These are phyloP conservation scores for Epinotia brunnichana DNA, from an alignment of 2,888 invertebrate genomes.

Conservation along the genomic window DNA sequence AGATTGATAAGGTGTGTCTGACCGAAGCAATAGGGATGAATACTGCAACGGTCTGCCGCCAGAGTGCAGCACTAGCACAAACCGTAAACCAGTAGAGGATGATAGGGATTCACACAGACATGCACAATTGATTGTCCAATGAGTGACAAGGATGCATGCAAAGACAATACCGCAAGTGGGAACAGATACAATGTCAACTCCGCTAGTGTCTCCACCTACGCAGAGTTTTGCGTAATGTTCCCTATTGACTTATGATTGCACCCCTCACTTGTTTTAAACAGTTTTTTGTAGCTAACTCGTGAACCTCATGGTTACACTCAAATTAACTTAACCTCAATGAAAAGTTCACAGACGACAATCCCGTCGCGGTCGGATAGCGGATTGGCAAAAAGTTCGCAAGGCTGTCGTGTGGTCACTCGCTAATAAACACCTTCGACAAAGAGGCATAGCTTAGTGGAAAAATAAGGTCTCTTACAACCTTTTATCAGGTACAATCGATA, in stretches of 20 bases:
- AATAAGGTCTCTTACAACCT: background rate
- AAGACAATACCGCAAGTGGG: too few relatives aligned
- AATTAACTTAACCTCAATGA: slow-evolving; percentile 35
- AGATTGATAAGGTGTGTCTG: background rate
- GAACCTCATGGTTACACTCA: slow-evolving; percentile 23
- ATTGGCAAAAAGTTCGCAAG: slow-evolving; percentile 64
- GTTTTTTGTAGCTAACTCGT: slow-evolving; percentile 7
- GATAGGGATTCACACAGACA: too few relatives aligned
- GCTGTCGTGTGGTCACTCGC: slow-evolving; percentile 56
- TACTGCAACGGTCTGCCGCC: too few relatives aligned
- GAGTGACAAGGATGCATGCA: too few relatives aligned
- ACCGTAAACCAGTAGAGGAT: too few relatives aligned
- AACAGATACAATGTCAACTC: too few relatives aligned
- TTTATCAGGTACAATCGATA: background rate
- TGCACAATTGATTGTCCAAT: too few relatives aligned
- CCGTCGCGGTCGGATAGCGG: slow-evolving; percentile 59
- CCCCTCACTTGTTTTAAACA: slow-evolving; percentile 4
- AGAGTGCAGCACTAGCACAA: too few relatives aligned
- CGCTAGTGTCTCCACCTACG: too few relatives aligned
- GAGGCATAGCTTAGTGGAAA: background rate
- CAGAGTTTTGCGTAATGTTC: too few relatives aligned
- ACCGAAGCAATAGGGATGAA: slow-evolving; percentile 1
- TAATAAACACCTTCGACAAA: slow-evolving; percentile 41
- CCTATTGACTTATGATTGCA: background rate
- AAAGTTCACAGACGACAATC: slow-evolving; percentile 44